Evolutionary conservation across 2,888 invertebrate genomes (phyloP), one percentile per base, ranked within the genome.

Genomic region (Pheosia gnoma): DNA sequence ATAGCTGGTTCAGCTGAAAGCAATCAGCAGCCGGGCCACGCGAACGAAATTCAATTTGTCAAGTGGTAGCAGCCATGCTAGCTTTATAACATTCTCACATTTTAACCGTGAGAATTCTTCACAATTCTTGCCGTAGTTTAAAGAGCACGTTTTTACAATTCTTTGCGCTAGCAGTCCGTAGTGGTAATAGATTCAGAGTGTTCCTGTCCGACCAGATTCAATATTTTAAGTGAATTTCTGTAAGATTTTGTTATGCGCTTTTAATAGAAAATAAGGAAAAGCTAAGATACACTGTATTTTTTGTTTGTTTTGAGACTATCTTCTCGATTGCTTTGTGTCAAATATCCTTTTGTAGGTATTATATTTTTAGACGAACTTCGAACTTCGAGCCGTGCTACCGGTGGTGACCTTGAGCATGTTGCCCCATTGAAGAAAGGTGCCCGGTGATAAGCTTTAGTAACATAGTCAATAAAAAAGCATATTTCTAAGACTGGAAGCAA

Each of bases 11-110:
- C 75, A 76, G 74, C 64, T 61, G 59, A 61, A 66, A 70, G 74
- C 77, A 80, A 81, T 82, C 78, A 78, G 77, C 69, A 77, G 61
- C 64, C 71, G 59, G 60, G 62, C 68, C 70, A 75, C 67, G 74
- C 62, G 63, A 61, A 68, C 70, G 60, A 71, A 80, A 81, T 81
- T 81, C 77, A 78, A 79, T 81, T 80, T 77, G 61, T 74, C 72
- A 68, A 72, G 65, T 69, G 63, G 75, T 74, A 77, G 76, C 77
- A 72, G 67, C 73, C 6, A n/a, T 55, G 59, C 49, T 54, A 43
- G 59, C 61, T 66, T 52, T 70, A 67, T 68, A 77, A 57, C 63
- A 59, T 65, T 70, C 69, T 63, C 65, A 62, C 68, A 67, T 73
- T 71, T 75, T 66, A 73, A 70, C 67, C 65, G 57, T n/a, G 60